Base-by-base conservation (phyloP, 2,888 invertebrate species). In the Halocaridina rubra region DNA sequence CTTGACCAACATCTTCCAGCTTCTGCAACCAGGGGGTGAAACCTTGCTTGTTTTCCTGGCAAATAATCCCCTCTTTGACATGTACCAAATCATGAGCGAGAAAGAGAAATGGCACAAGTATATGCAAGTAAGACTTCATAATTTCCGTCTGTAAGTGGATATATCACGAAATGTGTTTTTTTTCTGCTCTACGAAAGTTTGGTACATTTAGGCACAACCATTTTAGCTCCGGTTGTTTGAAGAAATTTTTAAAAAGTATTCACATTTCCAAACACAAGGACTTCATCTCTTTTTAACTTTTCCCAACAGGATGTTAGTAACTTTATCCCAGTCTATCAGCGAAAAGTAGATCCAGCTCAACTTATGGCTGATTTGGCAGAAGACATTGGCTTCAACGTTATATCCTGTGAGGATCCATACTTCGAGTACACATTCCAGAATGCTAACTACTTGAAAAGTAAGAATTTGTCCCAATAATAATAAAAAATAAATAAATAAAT, bases 1-100 rank as follows among this genome's bases (percentile, higher is more conserved):
- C 0, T 92, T 94, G 80, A 91, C 91, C 80, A 95, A 95, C 89
- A 93, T 96, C 78, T 93, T 92, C 90, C 91, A 93, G 46, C 90
- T 96, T 77, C 90, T 96, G n/a, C 92, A 92, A 84, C 93, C 93
- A 0, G 94, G 93, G 3, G 96, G 96, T 0, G 94, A 94, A 89
- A 93, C 94, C 72, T 90, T 96, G 13, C 90, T 96, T 1, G 92
- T 94, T 22, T 95, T 95, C 89, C 90, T 95, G 32, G 94, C 94
- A 0, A 93, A 92, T 84, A 94, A 94, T 91, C 93, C 94, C 92
- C 95, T 87, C 7, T 96, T 93, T 90, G 93, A 94, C 57, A 93
- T 95, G 0, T 95, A 94, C 90, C 92, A 93, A 69, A 91, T 91
- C n/a, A 90, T 96, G 86, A 92, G 94, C 0, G 90, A 91, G 76